Percentiles rank a stretch among this genome's conserved stretches.
Conservation (phyloP, 2,113 vertebrate genomes). For the Chaetodon trifascialis region DNA sequence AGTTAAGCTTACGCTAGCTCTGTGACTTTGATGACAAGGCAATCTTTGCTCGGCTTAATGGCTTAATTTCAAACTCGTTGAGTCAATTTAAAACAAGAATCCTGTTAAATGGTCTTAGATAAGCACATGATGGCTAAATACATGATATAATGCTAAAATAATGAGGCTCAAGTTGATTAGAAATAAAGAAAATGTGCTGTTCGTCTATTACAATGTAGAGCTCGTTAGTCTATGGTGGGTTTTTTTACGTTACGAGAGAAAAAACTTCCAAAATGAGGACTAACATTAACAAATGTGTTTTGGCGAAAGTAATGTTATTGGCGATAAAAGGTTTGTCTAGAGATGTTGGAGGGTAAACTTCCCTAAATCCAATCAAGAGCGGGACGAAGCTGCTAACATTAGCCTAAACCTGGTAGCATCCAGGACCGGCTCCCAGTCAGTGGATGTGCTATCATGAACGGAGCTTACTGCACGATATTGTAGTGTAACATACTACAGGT, state of each 20-base stretch:
- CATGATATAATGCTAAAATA: not conserved
- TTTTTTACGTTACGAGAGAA: not conserved
- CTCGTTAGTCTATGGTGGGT: not conserved
- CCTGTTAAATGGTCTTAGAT: not conserved
- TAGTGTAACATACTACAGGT: not conserved
- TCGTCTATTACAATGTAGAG: not conserved
- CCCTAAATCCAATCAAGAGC: not conserved
- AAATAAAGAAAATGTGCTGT: not conserved
- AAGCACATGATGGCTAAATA: no score
- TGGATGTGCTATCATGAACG: not conserved
- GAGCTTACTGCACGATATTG: not conserved
- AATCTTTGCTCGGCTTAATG: not conserved
- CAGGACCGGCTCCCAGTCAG: not conserved
- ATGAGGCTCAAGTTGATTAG: not conserved
- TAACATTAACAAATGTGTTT: not conserved
- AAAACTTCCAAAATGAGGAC: not conserved
- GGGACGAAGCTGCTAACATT: not conserved
- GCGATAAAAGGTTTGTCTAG: not conserved
- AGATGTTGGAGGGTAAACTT: not conserved
- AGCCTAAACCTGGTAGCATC: not conserved
- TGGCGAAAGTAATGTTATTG: not conserved
- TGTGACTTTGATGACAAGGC: not conserved
- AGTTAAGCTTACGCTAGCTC: slow-evolving; percentile 19
- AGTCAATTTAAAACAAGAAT: not conserved
- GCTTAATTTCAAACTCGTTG: not conserved